phyloP scores from a whole-genome alignment of 2,888 invertebrate species.

The Teleiodes luculella region DNA sequence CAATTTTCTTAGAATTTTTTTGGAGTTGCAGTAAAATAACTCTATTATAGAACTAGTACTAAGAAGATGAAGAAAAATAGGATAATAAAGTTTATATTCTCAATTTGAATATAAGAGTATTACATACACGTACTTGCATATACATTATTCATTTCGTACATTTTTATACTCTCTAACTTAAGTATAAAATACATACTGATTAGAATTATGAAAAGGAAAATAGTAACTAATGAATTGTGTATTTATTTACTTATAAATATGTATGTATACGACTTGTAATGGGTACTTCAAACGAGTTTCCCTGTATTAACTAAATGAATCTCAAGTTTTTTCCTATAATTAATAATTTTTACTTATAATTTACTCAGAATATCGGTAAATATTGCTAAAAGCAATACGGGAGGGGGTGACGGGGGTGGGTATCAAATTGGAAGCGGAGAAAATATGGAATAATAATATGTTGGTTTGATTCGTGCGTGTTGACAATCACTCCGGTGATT shows the following conservation, averaged over 20 bases:
- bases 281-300: neutral
- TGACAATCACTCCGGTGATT: conserved; percentile 74
- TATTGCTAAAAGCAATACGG: neutral
- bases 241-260: too few relatives aligned
- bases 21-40: conserved; percentile 6
- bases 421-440: conserved; percentile 13
- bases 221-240: too few relatives aligned
- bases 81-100: too few relatives aligned
- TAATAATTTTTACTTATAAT: neutral
- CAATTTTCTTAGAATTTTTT: conserved; percentile 12
- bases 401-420: conserved; percentile 16
- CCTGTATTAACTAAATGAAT: neutral
- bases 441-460: conserved; percentile 53
- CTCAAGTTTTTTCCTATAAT: neutral
- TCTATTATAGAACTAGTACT: neutral
- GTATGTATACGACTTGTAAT: too few relatives aligned
- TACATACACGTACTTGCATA: too few relatives aligned
- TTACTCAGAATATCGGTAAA: conserved; percentile 1
- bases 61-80: neutral
- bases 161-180: too few relatives aligned
- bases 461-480: conserved; percentile 54
- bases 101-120: too few relatives aligned
- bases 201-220: too few relatives aligned
- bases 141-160: too few relatives aligned
- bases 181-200: too few relatives aligned